Conservation (phyloP, 2,888 invertebrate genomes). For the Lycocerus yunnanus region DNA sequence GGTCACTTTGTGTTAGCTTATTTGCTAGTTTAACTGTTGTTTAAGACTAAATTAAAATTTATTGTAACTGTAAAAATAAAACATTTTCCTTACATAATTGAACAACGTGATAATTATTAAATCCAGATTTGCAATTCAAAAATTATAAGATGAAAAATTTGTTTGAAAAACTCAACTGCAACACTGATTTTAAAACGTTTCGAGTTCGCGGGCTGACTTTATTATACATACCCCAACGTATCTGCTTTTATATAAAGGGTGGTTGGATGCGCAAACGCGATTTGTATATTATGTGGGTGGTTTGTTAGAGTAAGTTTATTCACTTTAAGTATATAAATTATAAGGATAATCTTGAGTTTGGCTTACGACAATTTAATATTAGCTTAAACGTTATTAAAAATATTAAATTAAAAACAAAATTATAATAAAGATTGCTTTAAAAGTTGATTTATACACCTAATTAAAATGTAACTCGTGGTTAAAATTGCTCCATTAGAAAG, state of each 20-base stretch:
- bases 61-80: neutral
- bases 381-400: neutral
- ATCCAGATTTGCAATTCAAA: constrained; percentile 12
- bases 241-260: constrained; percentile 38
- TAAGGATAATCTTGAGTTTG: neutral
- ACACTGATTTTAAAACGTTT: constrained; percentile 24
- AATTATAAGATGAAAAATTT: constrained; percentile 9
- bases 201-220: constrained; percentile 29
- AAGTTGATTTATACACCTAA: neutral
- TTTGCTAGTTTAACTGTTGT: neutral
- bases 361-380: neutral
- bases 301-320: constrained; percentile 25
- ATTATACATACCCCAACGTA: constrained; percentile 30
- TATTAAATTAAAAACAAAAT: neutral
- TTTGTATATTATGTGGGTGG: constrained; percentile 38
- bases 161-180: constrained; percentile 5
- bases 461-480: neutral
- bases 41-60: neutral
- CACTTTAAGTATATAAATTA: constrained; percentile 21
- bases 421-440: neutral
- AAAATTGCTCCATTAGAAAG: neutral
- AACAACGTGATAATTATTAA: neutral
- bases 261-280: constrained; percentile 33
- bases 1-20: neutral
- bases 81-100: neutral